Conservation (phyloP, 2,888 invertebrate genomes). For the Calliphora vomitoria region DNA sequence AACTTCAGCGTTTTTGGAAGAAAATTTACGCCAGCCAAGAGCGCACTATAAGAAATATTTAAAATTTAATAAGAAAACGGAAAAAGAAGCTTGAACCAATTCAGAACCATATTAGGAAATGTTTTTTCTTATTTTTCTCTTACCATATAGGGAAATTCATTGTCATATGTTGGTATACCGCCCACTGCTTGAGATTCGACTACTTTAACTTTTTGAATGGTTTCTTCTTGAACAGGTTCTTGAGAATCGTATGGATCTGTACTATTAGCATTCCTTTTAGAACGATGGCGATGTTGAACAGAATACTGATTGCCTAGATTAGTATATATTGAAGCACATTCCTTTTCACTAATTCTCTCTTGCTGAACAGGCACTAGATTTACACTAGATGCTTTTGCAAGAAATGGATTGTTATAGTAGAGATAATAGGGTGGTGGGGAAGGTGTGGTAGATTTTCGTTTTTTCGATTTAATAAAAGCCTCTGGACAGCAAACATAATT, state of each 20-base stretch:
- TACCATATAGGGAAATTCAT: slow-evolving; percentile 27
- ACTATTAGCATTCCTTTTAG: neutral
- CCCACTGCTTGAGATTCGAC: neutral
- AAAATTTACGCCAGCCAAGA: slow-evolving; percentile 61
- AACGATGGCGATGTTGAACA: neutral
- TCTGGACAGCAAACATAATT: slow-evolving; percentile 74
- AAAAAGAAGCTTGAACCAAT: too few relatives aligned
- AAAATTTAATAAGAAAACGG: neutral
- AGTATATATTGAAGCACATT: slow-evolving; percentile 31
- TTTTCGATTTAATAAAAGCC: slow-evolving; percentile 59
- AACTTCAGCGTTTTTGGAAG: neutral
- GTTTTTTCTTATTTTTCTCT: neutral
- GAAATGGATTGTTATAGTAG: slow-evolving; percentile 15
- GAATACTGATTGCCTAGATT: neutral
- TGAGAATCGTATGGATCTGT: neutral
- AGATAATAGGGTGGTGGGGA: neutral
- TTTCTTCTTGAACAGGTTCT: slow-evolving; percentile 16
- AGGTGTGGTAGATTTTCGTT: neutral
- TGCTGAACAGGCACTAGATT: neutral
- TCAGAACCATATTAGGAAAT: neutral
- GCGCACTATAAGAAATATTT: slow-evolving; percentile 51
- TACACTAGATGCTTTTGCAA: neutral
- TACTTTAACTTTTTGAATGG: slow-evolving; percentile 29
- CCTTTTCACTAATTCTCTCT: slow-evolving; percentile 22
- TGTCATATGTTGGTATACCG: neutral